Conservation (phyloP, 2,797 vertebrate genomes). For the Myotis myotis region DNA sequence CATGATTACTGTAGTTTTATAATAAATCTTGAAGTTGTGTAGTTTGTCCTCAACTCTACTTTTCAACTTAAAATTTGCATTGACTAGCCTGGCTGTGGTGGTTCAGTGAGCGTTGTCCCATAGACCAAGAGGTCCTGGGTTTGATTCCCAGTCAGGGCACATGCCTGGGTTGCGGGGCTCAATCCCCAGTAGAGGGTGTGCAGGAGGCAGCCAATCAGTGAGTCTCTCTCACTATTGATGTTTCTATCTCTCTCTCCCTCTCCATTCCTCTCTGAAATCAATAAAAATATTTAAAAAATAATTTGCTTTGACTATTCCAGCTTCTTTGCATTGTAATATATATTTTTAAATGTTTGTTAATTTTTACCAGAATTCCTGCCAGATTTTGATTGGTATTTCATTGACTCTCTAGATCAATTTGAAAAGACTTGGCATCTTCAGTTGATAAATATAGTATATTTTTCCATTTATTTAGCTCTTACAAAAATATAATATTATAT, state of each 20-base stretch:
- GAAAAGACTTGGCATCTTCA: background rate
- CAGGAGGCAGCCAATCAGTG: too few relatives aligned
- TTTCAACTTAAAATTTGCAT: background rate
- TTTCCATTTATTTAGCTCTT: background rate
- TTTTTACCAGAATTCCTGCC: background rate
- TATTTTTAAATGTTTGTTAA: background rate
- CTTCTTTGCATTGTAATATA: background rate
- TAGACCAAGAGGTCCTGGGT: too few relatives aligned
- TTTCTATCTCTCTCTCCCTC: too few relatives aligned
- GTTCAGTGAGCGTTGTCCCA: too few relatives aligned
- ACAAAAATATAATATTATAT: background rate
- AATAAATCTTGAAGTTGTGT: background rate
- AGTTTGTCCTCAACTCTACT: background rate
- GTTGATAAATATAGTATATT: background rate
- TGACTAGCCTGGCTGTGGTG: background rate
- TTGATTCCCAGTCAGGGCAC: too few relatives aligned
- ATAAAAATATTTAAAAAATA: background rate
- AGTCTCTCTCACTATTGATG: too few relatives aligned
- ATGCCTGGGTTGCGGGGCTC: too few relatives aligned
- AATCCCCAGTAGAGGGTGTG: too few relatives aligned
- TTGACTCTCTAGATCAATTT: background rate
- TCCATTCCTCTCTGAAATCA: too few relatives aligned
- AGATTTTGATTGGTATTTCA: background rate
- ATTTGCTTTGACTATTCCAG: background rate
- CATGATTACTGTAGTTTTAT: background rate